Evolutionary conservation across 2,888 invertebrate species (phyloP).

Genomic region (Penaeus monodon): DNA sequence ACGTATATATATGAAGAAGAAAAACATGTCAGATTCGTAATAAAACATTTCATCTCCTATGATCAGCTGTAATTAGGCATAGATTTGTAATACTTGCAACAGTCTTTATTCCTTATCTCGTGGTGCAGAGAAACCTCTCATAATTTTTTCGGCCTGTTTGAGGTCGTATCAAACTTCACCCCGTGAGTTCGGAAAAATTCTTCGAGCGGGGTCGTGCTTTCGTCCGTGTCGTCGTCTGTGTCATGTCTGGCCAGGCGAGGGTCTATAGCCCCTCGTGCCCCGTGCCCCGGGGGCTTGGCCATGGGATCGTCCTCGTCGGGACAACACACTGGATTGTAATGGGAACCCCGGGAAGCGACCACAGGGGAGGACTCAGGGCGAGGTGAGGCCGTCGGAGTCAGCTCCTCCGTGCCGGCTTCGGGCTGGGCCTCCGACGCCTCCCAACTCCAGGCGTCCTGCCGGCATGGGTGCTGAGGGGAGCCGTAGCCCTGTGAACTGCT

Average conservation of each 20-base stretch:
- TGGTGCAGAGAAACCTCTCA: neutral
- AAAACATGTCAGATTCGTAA: conserved; percentile 4
- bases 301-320: too few relatives aligned
- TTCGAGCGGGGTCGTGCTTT: conserved; percentile 51
- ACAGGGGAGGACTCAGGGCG: too few relatives aligned
- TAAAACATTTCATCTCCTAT: neutral
- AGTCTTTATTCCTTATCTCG: neutral
- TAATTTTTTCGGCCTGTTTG: conserved; percentile 44
- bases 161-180: conserved; percentile 48
- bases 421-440: too few relatives aligned
- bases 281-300: too few relatives aligned
- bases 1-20: neutral
- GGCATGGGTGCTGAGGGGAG: neutral
- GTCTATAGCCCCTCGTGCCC: neutral
- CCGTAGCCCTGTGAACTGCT: neutral
- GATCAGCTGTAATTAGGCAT: neutral
- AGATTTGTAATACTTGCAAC: neutral
- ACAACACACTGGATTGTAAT: too few relatives aligned
- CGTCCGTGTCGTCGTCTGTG: conserved; percentile 53
- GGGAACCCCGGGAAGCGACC: too few relatives aligned
- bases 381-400: too few relatives aligned
- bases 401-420: too few relatives aligned
- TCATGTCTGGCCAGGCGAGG: conserved; percentile 10
- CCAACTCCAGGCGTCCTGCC: too few relatives aligned
- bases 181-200: conserved; percentile 51